Percentiles rank a stretch among this genome's conserved stretches.
These are phyloP conservation scores for Dicycla oo DNA, from an alignment of 2,888 invertebrate genomes.

Conservation along the genomic window DNA sequence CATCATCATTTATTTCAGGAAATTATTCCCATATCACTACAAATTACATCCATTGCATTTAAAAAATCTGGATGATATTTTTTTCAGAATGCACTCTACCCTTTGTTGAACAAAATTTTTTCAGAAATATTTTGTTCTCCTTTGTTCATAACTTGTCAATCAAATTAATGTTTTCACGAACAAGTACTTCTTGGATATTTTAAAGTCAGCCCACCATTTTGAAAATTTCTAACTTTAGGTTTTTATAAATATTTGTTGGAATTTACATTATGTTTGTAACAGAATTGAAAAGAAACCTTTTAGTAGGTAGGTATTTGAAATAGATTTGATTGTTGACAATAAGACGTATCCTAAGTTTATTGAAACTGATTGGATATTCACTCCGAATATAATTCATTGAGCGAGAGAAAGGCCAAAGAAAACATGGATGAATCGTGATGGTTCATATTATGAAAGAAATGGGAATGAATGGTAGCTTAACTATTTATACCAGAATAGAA, in stretches of 20 bases:
- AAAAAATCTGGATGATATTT: not conserved
- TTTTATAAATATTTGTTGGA: not conserved
- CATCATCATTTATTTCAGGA: too few relatives aligned
- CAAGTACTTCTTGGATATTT: not conserved
- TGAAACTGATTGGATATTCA: not conserved
- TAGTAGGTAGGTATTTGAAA: not conserved
- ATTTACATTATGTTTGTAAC: not conserved
- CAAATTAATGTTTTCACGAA: not conserved
- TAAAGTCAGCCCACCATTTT: not conserved
- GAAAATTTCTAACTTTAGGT: not conserved
- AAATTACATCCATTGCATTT: too few relatives aligned
- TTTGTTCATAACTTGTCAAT: constrained; percentile 1
- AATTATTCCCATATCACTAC: too few relatives aligned
- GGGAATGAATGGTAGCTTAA: too few relatives aligned
- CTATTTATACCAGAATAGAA: too few relatives aligned
- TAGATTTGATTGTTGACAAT: not conserved
- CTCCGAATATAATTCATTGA: not conserved
- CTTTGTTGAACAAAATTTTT: not conserved
- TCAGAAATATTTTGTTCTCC: not conserved
- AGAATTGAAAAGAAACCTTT: not conserved
- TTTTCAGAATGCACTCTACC: not conserved
- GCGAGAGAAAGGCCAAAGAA: not conserved
- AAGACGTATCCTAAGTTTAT: not conserved
- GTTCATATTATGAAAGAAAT: too few relatives aligned
- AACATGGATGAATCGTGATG: not conserved